Evolutionary conservation across 1,140 invertebrate species (phyloP), one percentile per base, ranked within the genome.

Genomic region (Drosophila auraria): DNA sequence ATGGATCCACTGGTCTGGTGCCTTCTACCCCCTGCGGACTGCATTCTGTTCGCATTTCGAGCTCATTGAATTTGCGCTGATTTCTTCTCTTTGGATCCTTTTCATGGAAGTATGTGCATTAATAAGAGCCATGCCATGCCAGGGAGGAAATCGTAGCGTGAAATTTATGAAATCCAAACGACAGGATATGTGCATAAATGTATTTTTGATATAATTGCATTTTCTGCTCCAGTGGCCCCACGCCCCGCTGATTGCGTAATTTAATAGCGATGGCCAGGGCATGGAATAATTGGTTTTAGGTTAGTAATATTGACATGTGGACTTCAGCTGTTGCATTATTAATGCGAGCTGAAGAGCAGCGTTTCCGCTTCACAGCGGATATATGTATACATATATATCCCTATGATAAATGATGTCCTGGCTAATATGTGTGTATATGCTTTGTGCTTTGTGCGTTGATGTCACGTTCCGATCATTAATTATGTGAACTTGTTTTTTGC

Each of bases 21-120:
- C 20, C 20, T 20, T 20, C 20, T 20, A 20, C 20, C 20, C 20
- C 20, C 20, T 58, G 45, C 17, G 49, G 47, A 45, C 51, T 66
- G 61, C 60, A 70, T 62, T 71, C 83, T 60, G 73, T 65, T 83
- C 75, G n/a, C 82, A 90, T 89, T 90, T 90, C 65, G 86, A 90
- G 86, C 90, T 90, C 86, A 90, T 90, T 90, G 86, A 90, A 90
- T 90, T 90, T 90, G 79, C 76, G 51, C 69, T 72, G 86, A 90
- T 86, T 86, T 90, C 78, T 90, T 74, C 60, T 66, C 60, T 79
- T 49, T 59, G 36, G 65, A 44, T 47, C 56, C 53, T 60, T 71
- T 75, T 59, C 59, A 70, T 71, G 69, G 69, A 14, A 63, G 61
- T 66, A 47, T 75, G 80, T 80, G 84, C 72, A 87, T 83, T 80